Evolutionary conservation across 2,888 invertebrate species (phyloP), one percentile per base, ranked within the genome.

Genomic region (Tiliacea citrago): DNA sequence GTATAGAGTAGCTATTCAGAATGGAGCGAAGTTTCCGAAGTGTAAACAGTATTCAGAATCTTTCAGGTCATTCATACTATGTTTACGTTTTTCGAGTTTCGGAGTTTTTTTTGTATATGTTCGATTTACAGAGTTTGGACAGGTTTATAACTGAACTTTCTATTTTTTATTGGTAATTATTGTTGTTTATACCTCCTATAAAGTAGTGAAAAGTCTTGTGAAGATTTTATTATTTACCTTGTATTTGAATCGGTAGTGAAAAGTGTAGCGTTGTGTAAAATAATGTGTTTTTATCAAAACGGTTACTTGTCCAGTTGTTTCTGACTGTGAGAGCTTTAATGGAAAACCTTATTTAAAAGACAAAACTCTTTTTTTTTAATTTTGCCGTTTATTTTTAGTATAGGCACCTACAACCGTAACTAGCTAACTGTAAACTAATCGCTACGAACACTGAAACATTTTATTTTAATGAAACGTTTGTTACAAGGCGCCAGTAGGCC

Each of bases 51-150:
- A 47, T 75, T 53, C 49, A 39, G 63, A 71, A 73, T 75, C 62
- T 80, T 68, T 62, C 72, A 73, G 74, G 70, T 61, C 73, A 83
- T 66, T 82, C 68, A 62, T 69, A 74, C 68, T 77, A 61, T 81
- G 84, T 83, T 79, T 86, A 84, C 79, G 68, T 79, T 80, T 63
- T 75, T 65, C 35, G 42, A 68, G 1, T 83, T 78, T 70, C 47
- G 0, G 35, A 68, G 61, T 51, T 18, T 66, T 55, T 66, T 55
- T 62, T 76, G 62, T 81, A 2, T 75, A 72, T 55, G 76, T 73
- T 75, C 7, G 18, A 29, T 57, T 61, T 75, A 60, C 12, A 24
- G 21, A 49, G 16, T 75, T 9, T n/a, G 0, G 81, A 68, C 29
- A 10, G 65, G 47, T 74, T 57, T 62, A 72, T 66, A 61, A 47